Evolutionary conservation across 1,140 invertebrate genomes (phyloP), one percentile per base, ranked within the genome.

Genomic region (Zaprionus ghesquierei): DNA sequence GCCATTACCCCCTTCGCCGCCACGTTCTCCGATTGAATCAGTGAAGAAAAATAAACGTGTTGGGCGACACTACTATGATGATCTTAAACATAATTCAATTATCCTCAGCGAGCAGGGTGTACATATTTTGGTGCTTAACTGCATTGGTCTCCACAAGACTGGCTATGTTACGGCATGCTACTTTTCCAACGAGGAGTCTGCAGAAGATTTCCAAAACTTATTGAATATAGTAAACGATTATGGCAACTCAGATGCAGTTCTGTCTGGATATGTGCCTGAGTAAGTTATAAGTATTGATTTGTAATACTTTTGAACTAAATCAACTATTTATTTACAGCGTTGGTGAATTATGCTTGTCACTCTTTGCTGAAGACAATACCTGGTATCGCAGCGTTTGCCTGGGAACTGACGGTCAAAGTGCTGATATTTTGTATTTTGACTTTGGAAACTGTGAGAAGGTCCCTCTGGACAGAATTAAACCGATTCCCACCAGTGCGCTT

Each of bases 321-420:
- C 1, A 33, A 27, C 13, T 15, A 49, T 3, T 9, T 0, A 3
- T 35, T 18, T 33, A 3, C 22, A 87, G 82, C 9, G 38, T 89
- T 58, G 72, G 73, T 0, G 82, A 87, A 71, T 1, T 82, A 27
- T 89, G 84, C 20, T 5, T 73, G 41, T 27, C 68, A 1, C 10
- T 70, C 4, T 87, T 49, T 38, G 8, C 9, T 9, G 84, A 74
- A 8, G 82, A 87, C 38, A 55, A 65, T 3, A 4, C 6, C 0
- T 87, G 82, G 84, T 89, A 87, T 18, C 82, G 82, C 3, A 76
- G 76, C 13, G 60, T 79, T 25, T 87, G 82, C 18, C 29, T 49
- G 4, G 27, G 50, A 12, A 15, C 77, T 12, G 35, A 18, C 4
- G 65, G n/a, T 18, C 13, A 77, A 4, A 35, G 9, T 15, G 76